Conservation (phyloP, 2,113 vertebrate genomes). For the Sylvietta virens region DNA sequence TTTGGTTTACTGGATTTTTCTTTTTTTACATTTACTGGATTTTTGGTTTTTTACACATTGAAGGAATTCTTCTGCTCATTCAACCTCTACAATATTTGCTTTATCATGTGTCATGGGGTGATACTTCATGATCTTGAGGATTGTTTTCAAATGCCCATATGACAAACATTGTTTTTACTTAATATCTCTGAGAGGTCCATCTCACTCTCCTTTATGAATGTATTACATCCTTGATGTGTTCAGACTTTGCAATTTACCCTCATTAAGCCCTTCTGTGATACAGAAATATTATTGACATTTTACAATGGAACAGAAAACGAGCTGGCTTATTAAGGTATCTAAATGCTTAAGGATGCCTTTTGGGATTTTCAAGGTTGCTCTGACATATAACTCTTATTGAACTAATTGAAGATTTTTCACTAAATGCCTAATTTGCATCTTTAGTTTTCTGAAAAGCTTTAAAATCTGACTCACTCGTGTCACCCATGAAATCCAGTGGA, state of each 20-base stretch:
- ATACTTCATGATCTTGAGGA: not conserved
- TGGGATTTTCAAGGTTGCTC: not conserved
- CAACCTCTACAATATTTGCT: not conserved
- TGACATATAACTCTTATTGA: not conserved
- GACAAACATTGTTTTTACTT: not conserved
- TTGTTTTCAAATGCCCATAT: not conserved
- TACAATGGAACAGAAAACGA: not conserved
- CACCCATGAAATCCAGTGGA: not conserved
- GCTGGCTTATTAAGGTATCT: not conserved
- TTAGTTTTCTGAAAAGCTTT: not conserved
- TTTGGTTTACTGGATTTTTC: not conserved
- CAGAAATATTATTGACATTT: not conserved
- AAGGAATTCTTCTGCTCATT: not conserved
- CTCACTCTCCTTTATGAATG: not conserved
- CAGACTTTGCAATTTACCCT: not conserved
- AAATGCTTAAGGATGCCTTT: not conserved
- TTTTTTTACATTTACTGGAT: not conserved
- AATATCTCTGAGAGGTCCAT: not conserved
- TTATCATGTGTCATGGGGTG: not conserved
- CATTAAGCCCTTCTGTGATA: not conserved
- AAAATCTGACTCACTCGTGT: not conserved
- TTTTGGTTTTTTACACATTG: not conserved
- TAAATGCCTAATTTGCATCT: not conserved
- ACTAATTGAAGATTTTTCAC: conserved; percentile 8
- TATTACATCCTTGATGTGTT: not conserved